phyloP scores from a whole-genome alignment of 2,888 invertebrate genomes.

The Mystacides longicornis region DNA sequence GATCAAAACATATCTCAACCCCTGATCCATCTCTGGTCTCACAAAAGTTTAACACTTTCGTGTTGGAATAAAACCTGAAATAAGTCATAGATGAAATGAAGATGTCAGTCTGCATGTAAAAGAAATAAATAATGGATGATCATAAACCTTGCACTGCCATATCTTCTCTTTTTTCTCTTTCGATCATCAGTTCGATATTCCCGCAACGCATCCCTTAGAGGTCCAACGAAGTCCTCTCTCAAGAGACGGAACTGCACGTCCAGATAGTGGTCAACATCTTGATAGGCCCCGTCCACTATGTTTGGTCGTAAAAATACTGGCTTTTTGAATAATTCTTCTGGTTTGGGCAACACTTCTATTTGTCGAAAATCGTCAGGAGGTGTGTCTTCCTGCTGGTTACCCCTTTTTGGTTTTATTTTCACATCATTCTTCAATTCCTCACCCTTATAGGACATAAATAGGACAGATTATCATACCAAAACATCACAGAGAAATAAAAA shows the following conservation, averaged over 20 bases:
- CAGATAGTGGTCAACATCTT: constrained; percentile 62
- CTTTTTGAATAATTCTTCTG: constrained; percentile 26
- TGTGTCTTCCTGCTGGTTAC: background rate
- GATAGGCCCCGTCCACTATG: constrained; percentile 55
- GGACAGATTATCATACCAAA: too few species aligned
- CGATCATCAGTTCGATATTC: constrained; percentile 34
- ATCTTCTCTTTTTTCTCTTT: constrained; percentile 2
- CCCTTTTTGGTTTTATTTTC: too few species aligned
- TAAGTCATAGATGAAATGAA: background rate
- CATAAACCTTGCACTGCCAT: constrained; percentile 1
- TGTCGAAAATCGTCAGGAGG: constrained; percentile 19
- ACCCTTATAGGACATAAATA: too few species aligned
- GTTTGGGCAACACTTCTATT: constrained; percentile 15
- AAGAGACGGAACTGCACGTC: constrained; percentile 72
- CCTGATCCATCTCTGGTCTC: constrained; percentile 38
- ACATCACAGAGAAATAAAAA: too few species aligned
- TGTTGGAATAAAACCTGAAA: constrained; percentile 13
- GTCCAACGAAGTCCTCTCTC: constrained; percentile 71
- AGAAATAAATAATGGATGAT: background rate
- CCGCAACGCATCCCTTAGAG: constrained; percentile 60
- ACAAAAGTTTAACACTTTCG: constrained; percentile 5
- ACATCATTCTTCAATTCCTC: too few species aligned
- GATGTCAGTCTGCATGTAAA: background rate
- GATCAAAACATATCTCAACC: constrained; percentile 38
- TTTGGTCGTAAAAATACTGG: constrained; percentile 47